Evolutionary conservation across 2,113 vertebrate genomes (phyloP).

Genomic region (Aviceda subcristata): DNA sequence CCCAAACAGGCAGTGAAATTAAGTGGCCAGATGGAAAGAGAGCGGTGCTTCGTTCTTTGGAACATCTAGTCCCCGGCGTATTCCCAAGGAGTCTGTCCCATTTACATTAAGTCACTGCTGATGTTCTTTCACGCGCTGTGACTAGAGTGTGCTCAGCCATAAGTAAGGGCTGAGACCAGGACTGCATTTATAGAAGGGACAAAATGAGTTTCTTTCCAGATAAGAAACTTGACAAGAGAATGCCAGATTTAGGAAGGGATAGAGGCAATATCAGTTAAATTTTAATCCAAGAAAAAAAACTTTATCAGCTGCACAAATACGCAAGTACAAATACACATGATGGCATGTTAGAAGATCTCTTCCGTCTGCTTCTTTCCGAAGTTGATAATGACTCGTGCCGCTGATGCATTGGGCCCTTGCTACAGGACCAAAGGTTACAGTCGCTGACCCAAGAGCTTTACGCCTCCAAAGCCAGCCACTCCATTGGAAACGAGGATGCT

Average conservation of each 20-base stretch:
- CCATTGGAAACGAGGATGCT: rapidly evolving
- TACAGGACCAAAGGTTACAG: not conserved
- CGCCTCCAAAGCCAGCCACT: not conserved
- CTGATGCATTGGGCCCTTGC: not conserved
- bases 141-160: not conserved
- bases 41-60: not conserved
- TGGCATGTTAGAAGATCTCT: not conserved
- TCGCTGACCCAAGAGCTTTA: not conserved
- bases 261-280: not conserved
- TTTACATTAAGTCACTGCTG: not conserved
- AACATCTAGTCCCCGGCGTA: not conserved
- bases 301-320: not conserved
- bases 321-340: not conserved
- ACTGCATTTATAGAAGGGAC: not conserved
- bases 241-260: not conserved
- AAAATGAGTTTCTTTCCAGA: not conserved
- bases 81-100: constrained; percentile 9
- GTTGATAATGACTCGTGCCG: not conserved
- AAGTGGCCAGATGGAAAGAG: constrained; percentile 26
- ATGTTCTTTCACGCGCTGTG: constrained; percentile 1
- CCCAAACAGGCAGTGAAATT: not conserved
- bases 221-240: not conserved
- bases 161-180: not conserved
- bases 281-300: not conserved
- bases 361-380: not conserved